These are phyloP conservation scores for Bombus turneri DNA, from an alignment of 1,140 invertebrate genomes.

Conservation along the genomic window DNA sequence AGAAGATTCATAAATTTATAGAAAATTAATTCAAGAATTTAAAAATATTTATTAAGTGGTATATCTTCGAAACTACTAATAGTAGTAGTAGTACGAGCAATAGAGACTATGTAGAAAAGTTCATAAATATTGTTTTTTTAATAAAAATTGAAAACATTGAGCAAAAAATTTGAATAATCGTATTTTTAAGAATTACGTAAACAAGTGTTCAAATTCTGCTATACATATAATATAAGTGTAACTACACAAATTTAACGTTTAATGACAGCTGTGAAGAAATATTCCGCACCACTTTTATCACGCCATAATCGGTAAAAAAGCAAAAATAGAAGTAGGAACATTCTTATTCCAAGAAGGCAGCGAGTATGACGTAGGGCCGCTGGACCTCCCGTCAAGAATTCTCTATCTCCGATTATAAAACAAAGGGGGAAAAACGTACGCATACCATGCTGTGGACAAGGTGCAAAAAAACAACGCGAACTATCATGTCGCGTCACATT, in stretches of 20 bases:
- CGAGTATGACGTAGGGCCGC: constrained; percentile 54
- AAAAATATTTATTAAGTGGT: too few relatives aligned
- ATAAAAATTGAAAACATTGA: too few relatives aligned
- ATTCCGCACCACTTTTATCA: constrained; percentile 55
- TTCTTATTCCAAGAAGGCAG: constrained; percentile 60
- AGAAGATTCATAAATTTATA: too few relatives aligned
- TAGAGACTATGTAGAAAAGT: too few relatives aligned
- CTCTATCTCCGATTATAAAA: constrained; percentile 52
- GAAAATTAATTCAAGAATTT: too few relatives aligned
- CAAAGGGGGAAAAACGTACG: constrained; percentile 24
- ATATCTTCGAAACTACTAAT: too few relatives aligned
- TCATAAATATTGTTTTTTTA: too few relatives aligned
- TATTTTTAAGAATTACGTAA: too few relatives aligned
- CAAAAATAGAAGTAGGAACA: constrained; percentile 36
- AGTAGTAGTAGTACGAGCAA: too few relatives aligned
- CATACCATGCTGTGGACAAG: not conserved
- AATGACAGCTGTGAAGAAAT: constrained; percentile 17
- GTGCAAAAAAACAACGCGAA: not conserved
- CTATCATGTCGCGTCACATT: constrained; percentile 43
- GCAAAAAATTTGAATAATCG: too few relatives aligned
- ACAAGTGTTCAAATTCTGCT: too few relatives aligned
- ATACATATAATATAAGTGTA: too few relatives aligned
- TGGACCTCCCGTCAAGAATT: constrained; percentile 68
- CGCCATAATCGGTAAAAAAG: constrained; percentile 56
- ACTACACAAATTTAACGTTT: constrained; percentile 6